Base-by-base conservation (phyloP, 2,888 invertebrate genomes). In the Sylvicola cinctus region DNA sequence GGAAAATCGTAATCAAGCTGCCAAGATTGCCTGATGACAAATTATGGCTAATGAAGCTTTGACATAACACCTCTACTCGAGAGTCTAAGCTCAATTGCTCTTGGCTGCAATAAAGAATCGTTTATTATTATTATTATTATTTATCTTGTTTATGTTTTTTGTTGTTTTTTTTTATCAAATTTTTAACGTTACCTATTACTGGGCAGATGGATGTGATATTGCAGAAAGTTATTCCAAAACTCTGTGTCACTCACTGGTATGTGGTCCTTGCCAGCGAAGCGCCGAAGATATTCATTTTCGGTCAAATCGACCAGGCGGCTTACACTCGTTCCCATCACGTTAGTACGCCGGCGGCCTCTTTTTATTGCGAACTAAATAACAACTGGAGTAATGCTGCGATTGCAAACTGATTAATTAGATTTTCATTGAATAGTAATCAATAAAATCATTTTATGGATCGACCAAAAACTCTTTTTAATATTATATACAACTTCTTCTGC, bases 201-300 rank as follows among this genome's bases (percentile, higher is more conserved):
- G 1, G 90, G 88, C 38, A 85, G 74, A 26, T 71, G 69, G 44
- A 91, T 76, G 43, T 88, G 84, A 51, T 90, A 98, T 0, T 91
- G 80, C 26, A 98, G 62, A 42, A 98, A 69, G 43, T 78, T 74
- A 52, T 87, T 87, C 96, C 96, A 98, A 55, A 87, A 93, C 0
- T 80, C 78, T 52, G 90, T 84, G 52, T 87, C 85, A 51, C 85
- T 84, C 6, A 75, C 68, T 4, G 78, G 68, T 44, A 98, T 78
- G 26, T 74, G 62, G 42, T 87, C 78, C 26, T 68, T 65, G 0
- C 85, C 77, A 40, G 80, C 77, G 52, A 95, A 84, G 41, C 70
- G 67, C 39, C 68, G 63, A 32, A 95, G 62, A 49, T 77, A 72
- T 47, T 79, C 78, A 58, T 93, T 95, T 41, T 65, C 69, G 16